Conservation (phyloP, 2,888 invertebrate genomes). For the Clitarchus hookeri region DNA sequence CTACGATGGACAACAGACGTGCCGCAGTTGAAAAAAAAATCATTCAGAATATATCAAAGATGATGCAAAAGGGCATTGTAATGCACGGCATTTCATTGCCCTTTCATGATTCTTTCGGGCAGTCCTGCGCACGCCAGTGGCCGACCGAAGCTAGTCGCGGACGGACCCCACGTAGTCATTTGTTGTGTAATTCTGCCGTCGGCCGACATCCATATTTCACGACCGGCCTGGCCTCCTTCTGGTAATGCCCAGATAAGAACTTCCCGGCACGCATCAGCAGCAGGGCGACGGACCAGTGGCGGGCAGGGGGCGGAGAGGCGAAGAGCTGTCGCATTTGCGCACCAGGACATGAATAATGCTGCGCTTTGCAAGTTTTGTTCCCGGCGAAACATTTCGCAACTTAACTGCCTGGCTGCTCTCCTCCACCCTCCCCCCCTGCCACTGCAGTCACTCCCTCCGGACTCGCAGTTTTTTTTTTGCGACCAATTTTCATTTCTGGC, state of each 20-base stretch:
- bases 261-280: background rate
- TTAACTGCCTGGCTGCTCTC: background rate
- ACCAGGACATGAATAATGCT: constrained; percentile 1
- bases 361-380: constrained; percentile 7
- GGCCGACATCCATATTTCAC: background rate
- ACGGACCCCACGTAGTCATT: background rate
- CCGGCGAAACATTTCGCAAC: constrained; percentile 14
- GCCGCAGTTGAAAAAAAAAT: too few species aligned
- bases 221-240: background rate
- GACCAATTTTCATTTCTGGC: background rate
- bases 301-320: background rate
- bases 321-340: background rate
- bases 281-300: background rate
- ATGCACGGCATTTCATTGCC: too few species aligned
- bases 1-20: too few species aligned
- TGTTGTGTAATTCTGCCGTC: background rate
- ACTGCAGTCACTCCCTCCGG: background rate
- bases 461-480: background rate
- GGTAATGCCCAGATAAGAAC: constrained; percentile 1
- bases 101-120: too few species aligned
- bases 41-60: too few species aligned
- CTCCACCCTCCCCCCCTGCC: background rate
- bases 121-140: too few species aligned
- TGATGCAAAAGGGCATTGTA: too few species aligned
- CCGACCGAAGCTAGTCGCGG: background rate